Conservation (phyloP, 1,140 invertebrate species). For the Cyclina sinensis region DNA sequence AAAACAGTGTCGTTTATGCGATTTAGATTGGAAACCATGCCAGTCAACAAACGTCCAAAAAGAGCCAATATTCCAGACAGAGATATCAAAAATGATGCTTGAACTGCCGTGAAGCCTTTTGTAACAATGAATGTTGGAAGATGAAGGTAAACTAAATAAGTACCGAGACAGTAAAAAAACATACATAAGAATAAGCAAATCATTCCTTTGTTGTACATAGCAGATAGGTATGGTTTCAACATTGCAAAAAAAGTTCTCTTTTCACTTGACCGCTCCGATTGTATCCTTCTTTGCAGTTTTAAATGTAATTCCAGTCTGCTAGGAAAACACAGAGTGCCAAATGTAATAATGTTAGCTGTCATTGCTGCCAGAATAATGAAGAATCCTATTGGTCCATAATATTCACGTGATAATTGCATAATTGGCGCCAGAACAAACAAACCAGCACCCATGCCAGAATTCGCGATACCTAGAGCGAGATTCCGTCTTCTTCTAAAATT, state of each 20-base stretch:
- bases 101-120: conserved; percentile 10
- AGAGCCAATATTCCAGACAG: not conserved
- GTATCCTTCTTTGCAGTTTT: not conserved
- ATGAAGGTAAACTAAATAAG: not conserved
- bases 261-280: not conserved
- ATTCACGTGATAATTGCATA: not conserved
- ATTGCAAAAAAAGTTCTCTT: not conserved
- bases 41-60: conserved; percentile 12
- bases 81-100: conserved; percentile 14
- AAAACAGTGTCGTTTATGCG: not conserved
- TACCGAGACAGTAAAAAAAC: conserved; percentile 15
- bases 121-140: conserved; percentile 13
- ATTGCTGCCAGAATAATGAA: conserved; percentile 58
- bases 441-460: conserved; percentile 28
- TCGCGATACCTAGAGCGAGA: conserved; percentile 34
- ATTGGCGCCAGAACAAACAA: conserved; percentile 29
- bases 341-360: conserved; percentile 17
- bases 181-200: conserved; percentile 16
- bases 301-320: conserved; percentile 22
- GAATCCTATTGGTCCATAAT: conserved; percentile 45
- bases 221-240: not conserved
- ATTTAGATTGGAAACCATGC: not conserved
- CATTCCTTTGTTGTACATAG: conserved; percentile 32
- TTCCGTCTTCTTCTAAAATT: conserved; percentile 39
- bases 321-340: conserved; percentile 48